These are phyloP conservation scores for Conus betulinus DNA, from an alignment of 1,140 invertebrate species.

Conservation along the genomic window DNA sequence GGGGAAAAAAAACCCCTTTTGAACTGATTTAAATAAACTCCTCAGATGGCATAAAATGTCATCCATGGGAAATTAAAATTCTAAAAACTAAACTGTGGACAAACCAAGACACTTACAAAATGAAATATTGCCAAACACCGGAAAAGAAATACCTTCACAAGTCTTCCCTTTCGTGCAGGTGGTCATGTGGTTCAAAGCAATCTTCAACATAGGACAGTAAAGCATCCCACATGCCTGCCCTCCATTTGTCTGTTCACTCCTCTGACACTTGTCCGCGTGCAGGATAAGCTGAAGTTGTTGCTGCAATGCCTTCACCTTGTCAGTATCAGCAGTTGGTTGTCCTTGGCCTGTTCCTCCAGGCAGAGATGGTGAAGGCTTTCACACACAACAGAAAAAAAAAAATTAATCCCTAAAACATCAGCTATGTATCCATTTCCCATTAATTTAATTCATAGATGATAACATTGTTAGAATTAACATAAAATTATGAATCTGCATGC, in stretches of 20 bases:
- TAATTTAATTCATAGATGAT: no score
- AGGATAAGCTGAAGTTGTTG: constrained; percentile 97
- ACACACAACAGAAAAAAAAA: no score
- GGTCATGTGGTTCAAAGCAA: constrained; percentile 99
- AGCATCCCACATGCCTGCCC: constrained; percentile 86
- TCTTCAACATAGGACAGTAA: constrained; percentile 99
- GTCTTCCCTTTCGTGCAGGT: constrained; percentile 91
- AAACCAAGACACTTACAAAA: no score
- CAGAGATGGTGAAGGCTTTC: constrained; percentile 33
- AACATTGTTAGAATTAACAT: no score
- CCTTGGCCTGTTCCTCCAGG: constrained; percentile 52
- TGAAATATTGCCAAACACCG: not conserved
- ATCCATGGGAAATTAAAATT: no score
- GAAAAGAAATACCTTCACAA: constrained; percentile 71
- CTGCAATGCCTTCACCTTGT: constrained; percentile 98
- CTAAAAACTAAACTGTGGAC: no score
- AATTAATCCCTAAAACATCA: no score
- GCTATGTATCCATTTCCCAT: no score
- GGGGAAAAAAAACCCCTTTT: no score
- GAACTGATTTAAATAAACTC: no score
- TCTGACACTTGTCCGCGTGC: constrained; percentile 99
- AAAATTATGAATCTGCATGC: no score
- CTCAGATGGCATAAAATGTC: no score
- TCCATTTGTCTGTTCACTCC: constrained; percentile 82
- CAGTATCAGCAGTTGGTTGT: constrained; percentile 86